Evolutionary conservation across 1,140 invertebrate genomes (phyloP), one percentile per base, ranked within the genome.

Genomic region (Camponotus floridanus): DNA sequence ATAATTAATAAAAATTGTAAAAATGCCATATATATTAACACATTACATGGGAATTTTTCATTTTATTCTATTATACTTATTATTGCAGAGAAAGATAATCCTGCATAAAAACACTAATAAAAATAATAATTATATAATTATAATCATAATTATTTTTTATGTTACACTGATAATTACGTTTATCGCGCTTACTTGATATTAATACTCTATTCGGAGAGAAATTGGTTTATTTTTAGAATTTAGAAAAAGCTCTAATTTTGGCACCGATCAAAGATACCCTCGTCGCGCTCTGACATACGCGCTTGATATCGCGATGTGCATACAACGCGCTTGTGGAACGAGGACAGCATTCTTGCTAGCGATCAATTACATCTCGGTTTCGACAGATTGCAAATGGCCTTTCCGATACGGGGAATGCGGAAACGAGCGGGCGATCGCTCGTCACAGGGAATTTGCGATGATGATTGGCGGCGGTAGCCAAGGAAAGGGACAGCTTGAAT

Each of bases 391-490:
- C 68, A 83, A 83, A 83, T 83, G 79, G 79, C 68, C 79, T 83
- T 83, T 74, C 79, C 79, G 55, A 83, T 83, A 83, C 67, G 79
- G 36, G 79, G 79, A 73, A 81, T 59, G 71, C 71, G 73, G 73
- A 85, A 78, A 85, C 59, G 48, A 71, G 61, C 71, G 83, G 51
- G 21, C 68, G 68, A 61, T 73, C 51, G 86, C 90, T 92, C 89
- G 87, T 92, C 92, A 93, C 71, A 91, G 86, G 70, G 92, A 92
- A 93, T 93, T 88, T 80, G 86, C 87, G 76, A 92, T 91, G 91
- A 90, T 90, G 90, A 88, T 74, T 67, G 85, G 48, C 83, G 87
- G 78, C 55, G 73, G 57, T 78, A 78, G 74, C 33, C 57, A 51
- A 87, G 85, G 76, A 79, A 84, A 71, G 84, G 76, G 81, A 81